phyloP scores from a whole-genome alignment of 2,113 vertebrate species.

The Calyptomena viridis region DNA sequence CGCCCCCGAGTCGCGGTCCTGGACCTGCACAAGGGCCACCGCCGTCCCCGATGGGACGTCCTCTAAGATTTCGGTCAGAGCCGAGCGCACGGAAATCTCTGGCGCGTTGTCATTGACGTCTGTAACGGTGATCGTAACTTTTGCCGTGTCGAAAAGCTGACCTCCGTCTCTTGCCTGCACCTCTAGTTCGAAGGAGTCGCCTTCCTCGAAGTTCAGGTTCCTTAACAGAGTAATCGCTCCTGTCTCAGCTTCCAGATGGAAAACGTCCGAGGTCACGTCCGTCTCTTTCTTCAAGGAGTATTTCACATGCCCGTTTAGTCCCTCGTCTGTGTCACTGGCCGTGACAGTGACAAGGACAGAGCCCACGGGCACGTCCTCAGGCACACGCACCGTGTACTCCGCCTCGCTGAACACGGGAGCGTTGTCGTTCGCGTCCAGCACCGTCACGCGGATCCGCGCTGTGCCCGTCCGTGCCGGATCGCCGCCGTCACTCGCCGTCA shows the following conservation, averaged over 20 bases:
- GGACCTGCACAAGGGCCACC: background rate
- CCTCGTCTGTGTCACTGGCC: fast-evolving
- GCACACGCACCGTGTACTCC: background rate
- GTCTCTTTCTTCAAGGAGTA: too few relatives aligned
- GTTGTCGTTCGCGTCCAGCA: background rate
- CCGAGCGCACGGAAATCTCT: background rate
- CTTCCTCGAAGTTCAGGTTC: background rate
- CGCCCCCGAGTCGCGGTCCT: background rate
- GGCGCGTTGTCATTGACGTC: slow-evolving; percentile 58
- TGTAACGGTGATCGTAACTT: fast-evolving
- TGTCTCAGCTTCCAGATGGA: background rate
- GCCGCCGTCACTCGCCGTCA: slow-evolving; percentile 53
- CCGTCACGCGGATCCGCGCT: background rate
- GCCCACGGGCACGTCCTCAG: background rate
- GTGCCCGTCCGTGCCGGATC: background rate
- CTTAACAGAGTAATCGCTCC: background rate
- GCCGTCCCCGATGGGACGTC: slow-evolving; percentile 1
- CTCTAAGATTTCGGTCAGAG: slow-evolving; percentile 12
- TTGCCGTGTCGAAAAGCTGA: fast-evolving
- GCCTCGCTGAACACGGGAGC: background rate
- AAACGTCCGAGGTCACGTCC: background rate
- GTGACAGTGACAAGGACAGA: fast-evolving
- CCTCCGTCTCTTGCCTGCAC: background rate
- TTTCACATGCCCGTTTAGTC: fast-evolving
- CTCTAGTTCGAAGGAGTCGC: fast-evolving